These are phyloP conservation scores for Drosophila fuyamai DNA, from an alignment of 1,140 invertebrate genomes.

Conservation along the genomic window DNA sequence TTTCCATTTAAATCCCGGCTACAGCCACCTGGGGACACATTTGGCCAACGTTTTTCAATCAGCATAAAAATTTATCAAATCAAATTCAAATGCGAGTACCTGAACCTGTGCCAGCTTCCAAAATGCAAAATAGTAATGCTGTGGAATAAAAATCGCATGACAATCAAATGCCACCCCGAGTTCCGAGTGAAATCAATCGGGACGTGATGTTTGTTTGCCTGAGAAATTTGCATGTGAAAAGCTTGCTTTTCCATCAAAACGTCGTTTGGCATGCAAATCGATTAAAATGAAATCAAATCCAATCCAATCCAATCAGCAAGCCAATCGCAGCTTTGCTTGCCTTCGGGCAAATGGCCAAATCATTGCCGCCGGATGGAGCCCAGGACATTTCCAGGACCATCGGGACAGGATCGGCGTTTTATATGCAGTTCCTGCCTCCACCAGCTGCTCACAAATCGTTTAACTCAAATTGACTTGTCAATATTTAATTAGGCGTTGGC, in stretches of 20 bases:
- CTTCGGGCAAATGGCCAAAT: slow-evolving; percentile 52
- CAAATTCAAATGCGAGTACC: slow-evolving; percentile 58
- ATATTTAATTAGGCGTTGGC: slow-evolving; percentile 77
- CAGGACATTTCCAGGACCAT: slow-evolving; percentile 18
- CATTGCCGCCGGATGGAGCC: slow-evolving; percentile 24
- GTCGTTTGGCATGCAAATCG: slow-evolving; percentile 67
- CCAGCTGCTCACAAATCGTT: slow-evolving; percentile 79
- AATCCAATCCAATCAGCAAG: slow-evolving; percentile 39
- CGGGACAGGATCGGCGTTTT: slow-evolving; percentile 6
- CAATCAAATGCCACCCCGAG: slow-evolving; percentile 56
- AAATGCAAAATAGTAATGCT: slow-evolving; percentile 62
- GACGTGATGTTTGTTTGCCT: slow-evolving; percentile 67
- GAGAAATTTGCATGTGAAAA: slow-evolving; percentile 79
- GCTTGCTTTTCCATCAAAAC: slow-evolving; percentile 61
- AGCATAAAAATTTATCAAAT: slow-evolving; percentile 83
- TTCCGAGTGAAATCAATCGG: slow-evolving; percentile 43
- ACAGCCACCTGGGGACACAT: slow-evolving; percentile 68
- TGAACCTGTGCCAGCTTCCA: slow-evolving; percentile 28
- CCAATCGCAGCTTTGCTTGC: slow-evolving; percentile 79
- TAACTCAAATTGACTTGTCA: slow-evolving; percentile 83
- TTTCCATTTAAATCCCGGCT: slow-evolving; percentile 35
- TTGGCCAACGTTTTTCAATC: slow-evolving; percentile 79
- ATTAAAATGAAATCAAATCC: slow-evolving; percentile 81
- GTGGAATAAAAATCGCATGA: slow-evolving; percentile 74
- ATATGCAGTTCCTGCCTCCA: slow-evolving; percentile 7